A percentile compares a stretch with the other conserved stretches of the same genome.
Conservation (phyloP, 1,140 invertebrate species). For the Plectrocnemia conspersa region DNA sequence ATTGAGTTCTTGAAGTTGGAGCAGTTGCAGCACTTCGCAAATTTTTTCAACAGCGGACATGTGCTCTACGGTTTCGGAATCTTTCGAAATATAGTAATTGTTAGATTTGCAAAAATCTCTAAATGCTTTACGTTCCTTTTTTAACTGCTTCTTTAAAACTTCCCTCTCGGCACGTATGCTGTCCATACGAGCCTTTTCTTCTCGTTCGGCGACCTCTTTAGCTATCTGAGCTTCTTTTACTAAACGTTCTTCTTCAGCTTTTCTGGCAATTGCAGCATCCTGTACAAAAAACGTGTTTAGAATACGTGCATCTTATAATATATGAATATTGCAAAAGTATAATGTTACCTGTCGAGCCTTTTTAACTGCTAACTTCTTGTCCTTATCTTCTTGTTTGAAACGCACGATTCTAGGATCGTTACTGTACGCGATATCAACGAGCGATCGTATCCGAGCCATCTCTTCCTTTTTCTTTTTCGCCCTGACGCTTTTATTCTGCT, state of each 20-base stretch:
- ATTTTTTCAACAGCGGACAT: slow-evolving; percentile 89
- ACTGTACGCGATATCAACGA: slow-evolving; percentile 92
- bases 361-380: slow-evolving; percentile 84
- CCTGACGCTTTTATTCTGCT: slow-evolving; percentile 89
- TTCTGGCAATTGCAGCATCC: slow-evolving; percentile 77
- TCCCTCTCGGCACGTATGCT: slow-evolving; percentile 83
- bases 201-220: slow-evolving; percentile 78
- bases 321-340: neutral
- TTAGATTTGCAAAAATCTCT: slow-evolving; percentile 81
- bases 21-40: slow-evolving; percentile 70
- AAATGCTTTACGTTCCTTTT: slow-evolving; percentile 82
- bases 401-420: slow-evolving; percentile 87
- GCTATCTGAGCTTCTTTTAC: slow-evolving; percentile 67
- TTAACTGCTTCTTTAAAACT: slow-evolving; percentile 72
- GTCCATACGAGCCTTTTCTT: slow-evolving; percentile 72
- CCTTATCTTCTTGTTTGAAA: slow-evolving; percentile 93
- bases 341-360: slow-evolving; percentile 67
- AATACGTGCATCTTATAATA: neutral
- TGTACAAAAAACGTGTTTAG: slow-evolving; percentile 42
- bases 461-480: slow-evolving; percentile 95
- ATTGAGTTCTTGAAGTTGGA: slow-evolving; percentile 73
- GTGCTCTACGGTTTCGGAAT: slow-evolving; percentile 71
- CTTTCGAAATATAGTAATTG: slow-evolving; percentile 75
- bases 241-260: slow-evolving; percentile 75
- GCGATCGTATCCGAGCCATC: slow-evolving; percentile 78